Percentiles rank a stretch among this genome's conserved stretches.
These are phyloP conservation scores for Drosophila novamexicana DNA, from an alignment of 1,140 invertebrate species.

Conservation along the genomic window DNA sequence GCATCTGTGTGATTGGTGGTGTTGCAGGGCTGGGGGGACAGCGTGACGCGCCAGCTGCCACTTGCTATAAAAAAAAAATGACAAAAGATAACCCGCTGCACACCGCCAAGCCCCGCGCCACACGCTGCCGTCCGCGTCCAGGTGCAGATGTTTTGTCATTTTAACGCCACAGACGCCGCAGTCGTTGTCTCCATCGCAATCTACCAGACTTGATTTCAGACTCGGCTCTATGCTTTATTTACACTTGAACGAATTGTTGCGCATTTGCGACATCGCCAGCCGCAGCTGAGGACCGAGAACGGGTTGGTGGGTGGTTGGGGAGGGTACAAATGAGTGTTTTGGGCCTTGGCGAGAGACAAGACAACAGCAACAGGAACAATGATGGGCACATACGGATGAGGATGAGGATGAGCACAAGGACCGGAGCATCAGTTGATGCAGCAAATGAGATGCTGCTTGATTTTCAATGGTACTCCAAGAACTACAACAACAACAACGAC, in stretches of 20 bases:
- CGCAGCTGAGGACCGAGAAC: neutral
- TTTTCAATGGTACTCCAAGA: constrained; percentile 64
- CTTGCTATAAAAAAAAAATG: constrained; percentile 31
- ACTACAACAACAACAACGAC: neutral
- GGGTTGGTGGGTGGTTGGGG: neutral
- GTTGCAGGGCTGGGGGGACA: neutral
- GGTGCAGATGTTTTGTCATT: constrained; percentile 79
- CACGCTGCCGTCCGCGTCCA: neutral
- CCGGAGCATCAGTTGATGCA: constrained; percentile 44
- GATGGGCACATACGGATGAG: neutral
- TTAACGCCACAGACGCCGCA: constrained; percentile 56
- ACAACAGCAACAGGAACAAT: constrained; percentile 11
- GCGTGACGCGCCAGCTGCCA: constrained; percentile 40
- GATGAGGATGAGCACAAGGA: neutral
- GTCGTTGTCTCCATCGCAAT: constrained; percentile 8
- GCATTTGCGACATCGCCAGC: constrained; percentile 59
- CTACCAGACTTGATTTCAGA: constrained; percentile 13
- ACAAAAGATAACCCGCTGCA: constrained; percentile 32
- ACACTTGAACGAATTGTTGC: constrained; percentile 83
- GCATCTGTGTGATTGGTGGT: constrained; percentile 15
- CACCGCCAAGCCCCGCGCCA: constrained; percentile 1
- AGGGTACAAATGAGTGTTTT: constrained; percentile 56
- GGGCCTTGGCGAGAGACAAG: constrained; percentile 43
- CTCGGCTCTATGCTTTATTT: constrained; percentile 65
- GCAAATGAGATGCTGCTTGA: constrained; percentile 66